Evolutionary conservation across 2,888 invertebrate genomes (phyloP), one percentile per base, ranked within the genome.

Genomic region (Bursaphelenchus okinawaensis): DNA sequence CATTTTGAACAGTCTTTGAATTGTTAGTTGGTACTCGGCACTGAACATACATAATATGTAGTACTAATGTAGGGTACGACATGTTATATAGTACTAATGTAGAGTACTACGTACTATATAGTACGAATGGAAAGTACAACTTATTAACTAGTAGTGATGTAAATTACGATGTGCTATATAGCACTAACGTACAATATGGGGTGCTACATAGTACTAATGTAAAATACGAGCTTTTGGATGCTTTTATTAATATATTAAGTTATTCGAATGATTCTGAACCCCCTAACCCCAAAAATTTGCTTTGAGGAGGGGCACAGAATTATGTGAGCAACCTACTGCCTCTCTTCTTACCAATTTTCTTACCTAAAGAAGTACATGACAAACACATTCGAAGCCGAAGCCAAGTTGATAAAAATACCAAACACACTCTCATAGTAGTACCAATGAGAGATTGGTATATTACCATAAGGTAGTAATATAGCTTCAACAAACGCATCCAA

Each of bases 361-460:
- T 4, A 56, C 56, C 56, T 56, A 50, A 59, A 59, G 19, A 54
- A 12, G 50, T 59, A 59, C 19, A 59, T 20, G 20, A 27, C 40
- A n/a, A 51, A 23, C n/a, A 59, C 31, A 24, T 59, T 59, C 52
- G 60, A 50, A 59, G 60, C 50, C 1, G 51, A 51, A 12, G 60
- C 60, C 22, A 52, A 19, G 23, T 59, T 59, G 22, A 50, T 20
- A 9, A 59, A 24, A 20, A 31, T 40, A 12, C 60, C 60, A 20
- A 52, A 19, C 16, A 16, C 29, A 9, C 40, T 16, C 24, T 27
- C 56, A 22, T 26, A 56, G 40, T 40, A 59, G 4, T 27, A 59
- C 52, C 51, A 50, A 4, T 59, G 60, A 16, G n/a, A 19, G 4
- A 59, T 26, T 4, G 60, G 60, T 1, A 59, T 20, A n/a, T 59